Evolutionary conservation across 2,113 vertebrate species (phyloP).

Genomic region (Upupa epops): DNA sequence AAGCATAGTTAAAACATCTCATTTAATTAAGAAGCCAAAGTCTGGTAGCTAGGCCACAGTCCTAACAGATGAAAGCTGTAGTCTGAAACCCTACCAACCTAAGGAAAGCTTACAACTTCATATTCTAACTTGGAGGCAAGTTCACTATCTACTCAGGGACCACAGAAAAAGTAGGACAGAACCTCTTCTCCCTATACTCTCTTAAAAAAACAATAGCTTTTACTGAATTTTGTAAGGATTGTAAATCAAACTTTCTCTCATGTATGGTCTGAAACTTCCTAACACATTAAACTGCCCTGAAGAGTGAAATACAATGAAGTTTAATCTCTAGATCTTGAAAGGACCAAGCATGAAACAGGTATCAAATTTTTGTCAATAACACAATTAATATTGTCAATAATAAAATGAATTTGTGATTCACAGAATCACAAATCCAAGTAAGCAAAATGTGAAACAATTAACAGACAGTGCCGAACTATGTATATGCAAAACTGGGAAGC

Average conservation of each 20-base stretch:
- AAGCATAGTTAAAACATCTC: not conserved
- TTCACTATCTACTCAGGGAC: not conserved
- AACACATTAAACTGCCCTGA: not conserved
- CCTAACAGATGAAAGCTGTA: not conserved
- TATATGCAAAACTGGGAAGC: not conserved
- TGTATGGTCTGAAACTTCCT: not conserved
- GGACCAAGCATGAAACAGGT: not conserved
- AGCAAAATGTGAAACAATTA: not conserved
- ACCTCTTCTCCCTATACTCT: not conserved
- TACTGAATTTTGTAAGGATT: not conserved
- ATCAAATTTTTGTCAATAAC: not conserved
- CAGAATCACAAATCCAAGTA: not conserved
- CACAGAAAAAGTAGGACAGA: not conserved
- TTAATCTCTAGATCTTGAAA: not conserved
- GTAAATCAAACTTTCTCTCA: not conserved
- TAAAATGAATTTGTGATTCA: not conserved
- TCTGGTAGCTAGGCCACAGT: not conserved
- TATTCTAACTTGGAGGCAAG: not conserved
- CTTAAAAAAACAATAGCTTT: not conserved
- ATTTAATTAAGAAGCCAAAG: not conserved
- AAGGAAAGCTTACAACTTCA: not conserved
- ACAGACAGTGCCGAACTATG: not conserved
- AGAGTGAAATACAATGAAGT: not conserved
- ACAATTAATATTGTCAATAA: not conserved
- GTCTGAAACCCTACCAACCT: not conserved